Base-by-base conservation (phyloP, 2,797 vertebrate species). In the Clarias platycephalus region DNA sequence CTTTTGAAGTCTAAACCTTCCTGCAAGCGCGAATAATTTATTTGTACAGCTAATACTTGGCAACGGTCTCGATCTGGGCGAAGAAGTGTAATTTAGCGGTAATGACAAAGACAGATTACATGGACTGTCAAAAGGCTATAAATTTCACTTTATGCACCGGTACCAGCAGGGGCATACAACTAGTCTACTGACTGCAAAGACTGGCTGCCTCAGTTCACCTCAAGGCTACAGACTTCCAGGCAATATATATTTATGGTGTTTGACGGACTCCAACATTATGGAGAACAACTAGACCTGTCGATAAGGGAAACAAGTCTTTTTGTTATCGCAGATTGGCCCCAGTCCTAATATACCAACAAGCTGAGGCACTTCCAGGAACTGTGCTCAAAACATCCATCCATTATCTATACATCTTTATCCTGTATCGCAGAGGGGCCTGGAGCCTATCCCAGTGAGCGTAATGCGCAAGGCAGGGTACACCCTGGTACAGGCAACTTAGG, bases 51-150 rank as follows among this genome's bases (percentile, higher is more conserved):
- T 26, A 49, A 58, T 66, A 71, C 70, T 34, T 80, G 77, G 77
- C 68, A 67, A 53, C 16, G 22, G 60, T n/a, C 44, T 31, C 16
- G 40, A 77, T 18, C 71, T 44, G 9, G 13, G n/a, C 62, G 31
- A 44, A 60, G 57, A 63, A 72, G 31, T 60, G 60, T 78, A 53
- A 82, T 77, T 77, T 62, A 70, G 64, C 53, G 53, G 28, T 76
- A 81, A 77, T 82, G 44, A 85, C 53, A 68, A 20, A 70, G 64
- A 37, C 74, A 53, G 72, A 82, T 81, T 40, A 81, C 16, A 75
- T 28, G n/a, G 44, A 80, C 67, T 12, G 60, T 74, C 64, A 85
- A 58, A 24, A 20, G 71, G 15, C 31, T 58, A 58, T 78, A 58
- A n/a, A 70, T 58, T 82, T 57, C 6, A 49, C 31, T 81, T 81